These are phyloP conservation scores for Drosophila planitibia DNA, from an alignment of 2,888 invertebrate genomes.

Conservation along the genomic window DNA sequence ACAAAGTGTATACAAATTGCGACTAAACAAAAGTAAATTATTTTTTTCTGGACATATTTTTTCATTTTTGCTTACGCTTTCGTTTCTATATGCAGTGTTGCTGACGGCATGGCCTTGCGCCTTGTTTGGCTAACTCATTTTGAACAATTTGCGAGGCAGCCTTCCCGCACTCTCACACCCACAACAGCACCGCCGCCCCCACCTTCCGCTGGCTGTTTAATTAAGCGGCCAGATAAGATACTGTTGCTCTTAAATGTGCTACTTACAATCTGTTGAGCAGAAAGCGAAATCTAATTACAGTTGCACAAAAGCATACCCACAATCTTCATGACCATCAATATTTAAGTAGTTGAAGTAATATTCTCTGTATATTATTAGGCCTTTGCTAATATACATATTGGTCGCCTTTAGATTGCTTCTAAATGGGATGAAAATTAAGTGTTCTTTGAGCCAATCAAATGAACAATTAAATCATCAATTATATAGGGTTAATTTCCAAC, in stretches of 20 bases:
- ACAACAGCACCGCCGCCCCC: background rate
- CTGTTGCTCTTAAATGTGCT: conserved; percentile 63
- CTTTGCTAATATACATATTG: background rate
- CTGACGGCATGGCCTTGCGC: conserved; percentile 68
- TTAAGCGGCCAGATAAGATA: conserved; percentile 76
- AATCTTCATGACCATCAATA: conserved; percentile 53
- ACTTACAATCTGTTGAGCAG: conserved; percentile 57
- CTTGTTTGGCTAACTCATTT: conserved; percentile 81
- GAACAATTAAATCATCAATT: background rate
- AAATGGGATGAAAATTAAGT: conserved; percentile 1
- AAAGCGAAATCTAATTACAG: conserved; percentile 68
- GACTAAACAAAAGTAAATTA: background rate
- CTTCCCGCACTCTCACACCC: background rate
- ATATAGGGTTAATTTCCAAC: background rate
- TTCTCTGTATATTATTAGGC: conserved; percentile 3
- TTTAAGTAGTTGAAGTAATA: conserved; percentile 49
- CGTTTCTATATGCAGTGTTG: conserved; percentile 42
- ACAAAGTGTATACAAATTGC: conserved; percentile 10
- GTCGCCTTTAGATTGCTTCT: background rate
- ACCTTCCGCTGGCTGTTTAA: conserved; percentile 57
- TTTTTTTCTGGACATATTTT: conserved; percentile 18
- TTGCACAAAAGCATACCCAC: conserved; percentile 41
- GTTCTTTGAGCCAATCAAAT: conserved; percentile 6
- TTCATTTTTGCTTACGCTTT: conserved; percentile 56
- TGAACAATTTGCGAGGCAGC: conserved; percentile 68